phyloP scores from a whole-genome alignment of 1,140 invertebrate genomes.

The Colletes latitarsis region DNA sequence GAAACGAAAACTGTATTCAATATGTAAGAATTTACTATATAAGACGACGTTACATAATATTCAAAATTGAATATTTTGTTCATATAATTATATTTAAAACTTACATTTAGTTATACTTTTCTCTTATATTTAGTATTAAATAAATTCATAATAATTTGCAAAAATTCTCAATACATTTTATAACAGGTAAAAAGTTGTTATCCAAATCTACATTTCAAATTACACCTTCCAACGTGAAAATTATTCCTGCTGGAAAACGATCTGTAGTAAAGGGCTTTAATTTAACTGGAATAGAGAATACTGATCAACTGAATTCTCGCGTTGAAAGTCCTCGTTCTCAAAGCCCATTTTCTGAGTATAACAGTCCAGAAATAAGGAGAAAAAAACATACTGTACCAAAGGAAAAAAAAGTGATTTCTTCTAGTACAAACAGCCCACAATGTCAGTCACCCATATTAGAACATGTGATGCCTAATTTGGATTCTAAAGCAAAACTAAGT shows the following conservation, averaged over 20 bases:
- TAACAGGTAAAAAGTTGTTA: constrained; percentile 70
- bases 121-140: constrained; percentile 1
- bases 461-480: constrained; percentile 78
- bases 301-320: constrained; percentile 64
- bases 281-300: constrained; percentile 66
- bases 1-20: no score
- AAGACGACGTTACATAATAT: neutral
- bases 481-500: constrained; percentile 75
- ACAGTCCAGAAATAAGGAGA: constrained; percentile 68
- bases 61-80: neutral
- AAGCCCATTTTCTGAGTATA: constrained; percentile 71
- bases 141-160: neutral
- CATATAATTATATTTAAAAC: neutral
- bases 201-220: constrained; percentile 67
- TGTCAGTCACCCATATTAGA: constrained; percentile 85
- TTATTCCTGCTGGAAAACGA: constrained; percentile 69
- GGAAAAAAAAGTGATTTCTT: constrained; percentile 64
- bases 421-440: constrained; percentile 77
- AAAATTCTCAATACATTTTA: constrained; percentile 54
- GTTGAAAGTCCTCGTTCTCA: constrained; percentile 69
- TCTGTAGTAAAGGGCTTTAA: constrained; percentile 72
- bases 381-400: constrained; percentile 61
- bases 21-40: no score
- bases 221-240: constrained; percentile 69
- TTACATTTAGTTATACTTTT: neutral